Evolutionary conservation across 2,797 vertebrate species (phyloP), one percentile per base, ranked within the genome.

Genomic region (Danio jaintianensis): DNA sequence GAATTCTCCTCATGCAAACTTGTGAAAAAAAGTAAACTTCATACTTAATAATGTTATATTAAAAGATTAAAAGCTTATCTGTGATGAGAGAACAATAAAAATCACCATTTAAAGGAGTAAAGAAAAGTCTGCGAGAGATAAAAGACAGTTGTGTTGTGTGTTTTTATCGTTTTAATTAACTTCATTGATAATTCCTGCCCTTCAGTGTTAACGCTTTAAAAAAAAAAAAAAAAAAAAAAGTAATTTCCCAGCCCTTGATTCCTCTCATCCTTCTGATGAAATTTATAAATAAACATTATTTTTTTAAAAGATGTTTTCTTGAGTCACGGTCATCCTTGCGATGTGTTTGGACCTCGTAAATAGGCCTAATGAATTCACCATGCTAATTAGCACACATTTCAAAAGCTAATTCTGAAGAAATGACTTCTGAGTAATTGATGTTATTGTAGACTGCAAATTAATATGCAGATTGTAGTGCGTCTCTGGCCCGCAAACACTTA

Each of bases 121-220:
- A 86, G 89, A 36, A 29, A 79, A 64, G 78, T 20, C 40, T 50
- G 67, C 6, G 15, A 76, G 36, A 78, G 58, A 61, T 63, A 20
- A 36, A 73, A 71, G 52, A 7, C 40, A 15, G 22, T 59, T 85
- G 83, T 85, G 47, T 89, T 83, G 83, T 88, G 81, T 75, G 56
- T 88, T 82, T 88, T 86, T 83, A 85, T 90, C 80, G 71, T 73
- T 87, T 92, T 91, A 90, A 92, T 92, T 89, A 91, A 84, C 84
- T 83, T 83, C 81, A 84, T 77, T 72, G 83, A 59, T 29, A 83
- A 82, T 83, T 58, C 79, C 29, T 75, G 78, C 22, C 45, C 50
- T 79, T 85, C 69, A 9, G 69, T 81, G 82, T 78, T 52, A 59
- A 73, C 72, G 62, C 78, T 47, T 29, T 83, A 53, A 90, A 89